These are phyloP conservation scores for Perca schrenkii DNA, from an alignment of 2,113 vertebrate species.

Conservation along the genomic window DNA sequence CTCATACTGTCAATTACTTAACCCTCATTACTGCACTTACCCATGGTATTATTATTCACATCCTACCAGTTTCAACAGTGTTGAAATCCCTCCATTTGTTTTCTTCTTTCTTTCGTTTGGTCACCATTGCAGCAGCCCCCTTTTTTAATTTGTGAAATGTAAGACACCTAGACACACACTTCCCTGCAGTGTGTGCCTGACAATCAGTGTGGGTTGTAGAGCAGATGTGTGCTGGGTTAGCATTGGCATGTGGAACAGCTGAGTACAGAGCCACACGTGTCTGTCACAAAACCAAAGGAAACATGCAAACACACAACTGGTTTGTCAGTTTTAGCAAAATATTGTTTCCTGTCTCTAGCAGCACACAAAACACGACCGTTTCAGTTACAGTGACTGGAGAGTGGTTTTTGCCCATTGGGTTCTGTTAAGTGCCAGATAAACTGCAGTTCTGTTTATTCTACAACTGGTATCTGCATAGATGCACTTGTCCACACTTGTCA, in stretches of 20 bases:
- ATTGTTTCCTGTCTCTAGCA: too few relatives aligned
- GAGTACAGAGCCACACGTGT: not conserved
- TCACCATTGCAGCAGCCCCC: not conserved
- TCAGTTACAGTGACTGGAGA: too few relatives aligned
- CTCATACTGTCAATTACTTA: conserved; percentile 11
- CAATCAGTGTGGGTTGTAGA: conserved; percentile 44
- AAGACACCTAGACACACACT: conserved; percentile 17
- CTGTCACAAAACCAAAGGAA: conserved; percentile 14
- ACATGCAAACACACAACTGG: not conserved
- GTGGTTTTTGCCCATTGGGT: not conserved
- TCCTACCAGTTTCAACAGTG: not conserved
- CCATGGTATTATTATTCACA: not conserved
- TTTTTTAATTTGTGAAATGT: not conserved
- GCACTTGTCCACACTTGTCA: too few relatives aligned
- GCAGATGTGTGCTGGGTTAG: conserved; percentile 13
- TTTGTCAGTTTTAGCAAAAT: not conserved
- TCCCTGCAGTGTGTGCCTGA: not conserved
- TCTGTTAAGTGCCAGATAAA: not conserved
- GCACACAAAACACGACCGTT: too few relatives aligned
- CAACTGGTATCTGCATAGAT: too few relatives aligned
- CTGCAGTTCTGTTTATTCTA: too few relatives aligned
- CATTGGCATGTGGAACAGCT: not conserved
- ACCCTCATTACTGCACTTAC: not conserved
- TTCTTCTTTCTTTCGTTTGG: not conserved
- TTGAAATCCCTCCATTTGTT: conserved; percentile 4